Evolutionary conservation across 2,797 vertebrate species (phyloP), one percentile per base, ranked within the genome.

Genomic region (Protonibea diacanthus): DNA sequence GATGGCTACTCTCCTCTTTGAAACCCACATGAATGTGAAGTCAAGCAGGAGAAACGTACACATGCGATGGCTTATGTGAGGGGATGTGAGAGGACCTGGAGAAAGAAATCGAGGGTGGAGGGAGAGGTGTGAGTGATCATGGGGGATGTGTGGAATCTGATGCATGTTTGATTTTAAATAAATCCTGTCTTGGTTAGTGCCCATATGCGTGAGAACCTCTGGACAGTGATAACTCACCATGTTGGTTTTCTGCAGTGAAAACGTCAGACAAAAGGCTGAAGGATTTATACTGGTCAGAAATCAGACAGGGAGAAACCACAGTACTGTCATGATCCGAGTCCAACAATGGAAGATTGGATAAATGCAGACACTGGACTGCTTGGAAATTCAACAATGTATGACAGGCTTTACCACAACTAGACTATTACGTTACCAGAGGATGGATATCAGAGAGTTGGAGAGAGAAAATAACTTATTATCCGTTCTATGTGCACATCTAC

Each of bases 261-360:
- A 83, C 77, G 78, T 79, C 48, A 82, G 74, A 89, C 74, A 81
- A 80, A 84, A 73, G 85, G 23, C 67, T 72, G 65, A 6, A 74
- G 66, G 78, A 91, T 80, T 90, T 90, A 89, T 70, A 20, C 73
- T 82, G 82, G 80, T 89, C 85, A 80, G 80, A 88, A 88, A 92
- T 90, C 73, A 82, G 80, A 83, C 33, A 45, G 60, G 38, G 72
- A 78, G 83, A 89, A 91, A 91, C 87, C 85, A 70, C 91, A 91
- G 71, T 40, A 85, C 84, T 87, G 82, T 90, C 90, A 92, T 62
- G 67, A 91, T 87, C 86, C 64, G 71, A 65, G 74, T 80, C 81
- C 84, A 92, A 88, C 87, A 91, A 91, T 80, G 85, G 82, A 80
- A 84, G 71, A 88, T 57, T 88, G 81, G 87, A 89, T 80, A 68